These are phyloP conservation scores for Sakesphorus luctuosus DNA, from an alignment of 2,113 vertebrate genomes.

Conservation along the genomic window DNA sequence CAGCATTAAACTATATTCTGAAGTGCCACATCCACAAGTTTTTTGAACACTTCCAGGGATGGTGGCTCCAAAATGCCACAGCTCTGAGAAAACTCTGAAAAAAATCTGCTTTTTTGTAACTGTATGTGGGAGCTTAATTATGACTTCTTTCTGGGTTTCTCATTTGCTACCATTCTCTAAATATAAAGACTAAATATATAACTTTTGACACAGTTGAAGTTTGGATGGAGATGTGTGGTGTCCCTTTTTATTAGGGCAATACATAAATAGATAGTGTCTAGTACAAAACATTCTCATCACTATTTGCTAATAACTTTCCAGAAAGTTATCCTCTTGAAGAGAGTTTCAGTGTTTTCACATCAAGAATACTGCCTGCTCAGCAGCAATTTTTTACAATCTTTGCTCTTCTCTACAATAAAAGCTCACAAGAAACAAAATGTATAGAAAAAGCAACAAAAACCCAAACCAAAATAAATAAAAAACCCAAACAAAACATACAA, in stretches of 20 bases:
- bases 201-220: background rate
- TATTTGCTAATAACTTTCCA: background rate
- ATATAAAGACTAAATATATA: background rate
- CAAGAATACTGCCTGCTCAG: background rate
- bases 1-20: too few relatives aligned
- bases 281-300: background rate
- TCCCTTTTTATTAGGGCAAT: background rate
- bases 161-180: background rate
- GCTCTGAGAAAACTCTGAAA: background rate
- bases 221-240: background rate
- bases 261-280: background rate
- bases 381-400: background rate
- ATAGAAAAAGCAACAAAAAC: background rate
- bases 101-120: background rate
- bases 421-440: background rate
- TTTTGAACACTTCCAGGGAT: background rate
- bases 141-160: background rate
- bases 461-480: background rate
- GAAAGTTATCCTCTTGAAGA: background rate
- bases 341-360: background rate
- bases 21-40: background rate
- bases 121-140: background rate
- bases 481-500: background rate
- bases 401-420: background rate
- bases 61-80: background rate